Conservation (phyloP, 2,797 vertebrate genomes). For the Cyprinella venusta region DNA sequence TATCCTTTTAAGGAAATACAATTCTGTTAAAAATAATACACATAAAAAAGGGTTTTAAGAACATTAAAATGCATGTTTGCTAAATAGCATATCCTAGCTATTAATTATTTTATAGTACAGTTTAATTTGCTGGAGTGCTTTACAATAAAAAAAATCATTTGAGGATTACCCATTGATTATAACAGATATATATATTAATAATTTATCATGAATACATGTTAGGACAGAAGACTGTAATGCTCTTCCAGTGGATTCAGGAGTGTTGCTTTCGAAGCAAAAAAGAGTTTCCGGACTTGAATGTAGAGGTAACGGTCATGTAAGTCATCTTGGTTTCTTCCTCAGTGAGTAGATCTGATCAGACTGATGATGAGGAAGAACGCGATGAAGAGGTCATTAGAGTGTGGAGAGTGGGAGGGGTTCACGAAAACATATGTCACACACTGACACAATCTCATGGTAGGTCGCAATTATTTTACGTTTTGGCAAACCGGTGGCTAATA, state of each 20-base stretch:
- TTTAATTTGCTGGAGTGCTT: constrained; percentile 30
- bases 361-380: neutral
- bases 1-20: neutral
- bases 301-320: neutral
- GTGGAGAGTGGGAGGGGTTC: neutral
- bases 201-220: constrained; percentile 68
- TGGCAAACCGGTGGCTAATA: neutral
- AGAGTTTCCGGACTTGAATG: neutral
- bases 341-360: neutral
- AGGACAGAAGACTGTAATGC: constrained; percentile 40
- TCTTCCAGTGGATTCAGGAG: constrained; percentile 8
- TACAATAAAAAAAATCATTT: constrained; percentile 34
- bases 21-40: neutral
- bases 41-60: neutral
- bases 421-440: neutral
- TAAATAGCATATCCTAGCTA: neutral
- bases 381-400: neutral
- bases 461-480: neutral
- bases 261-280: neutral
- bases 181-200: constrained; percentile 61
- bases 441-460: neutral
- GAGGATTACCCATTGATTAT: constrained; percentile 52
- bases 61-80: constrained; percentile 9
- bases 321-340: neutral
- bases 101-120: constrained; percentile 33